Evolutionary conservation across 1,140 invertebrate species (phyloP), one percentile per base, ranked within the genome.

Genomic region (Mercenaria mercenaria): DNA sequence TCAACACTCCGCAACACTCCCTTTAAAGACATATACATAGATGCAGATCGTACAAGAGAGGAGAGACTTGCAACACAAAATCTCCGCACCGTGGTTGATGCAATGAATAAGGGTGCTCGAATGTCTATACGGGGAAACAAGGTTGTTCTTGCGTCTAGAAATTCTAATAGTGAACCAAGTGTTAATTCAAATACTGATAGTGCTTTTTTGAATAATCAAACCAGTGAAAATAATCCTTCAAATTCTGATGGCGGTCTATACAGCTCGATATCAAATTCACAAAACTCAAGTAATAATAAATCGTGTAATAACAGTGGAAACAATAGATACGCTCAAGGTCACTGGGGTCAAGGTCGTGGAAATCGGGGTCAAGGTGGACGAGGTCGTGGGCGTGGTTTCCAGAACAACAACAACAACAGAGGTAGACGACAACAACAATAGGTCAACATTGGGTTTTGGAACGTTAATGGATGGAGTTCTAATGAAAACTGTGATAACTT

Each of bases 401-500:
- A 50, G 39, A 50, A 50, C 39, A 50, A 50, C 39, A 79, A 47
- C 39, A 20, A 23, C 6, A 43, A 50, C 15, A 77, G 23, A 47
- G 23, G 74, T n/a, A n/a, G n/a, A n/a, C n/a, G n/a, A n/a, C n/a
- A n/a, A 13, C 41, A 34, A 1, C 23, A n/a, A 8, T 84, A 84
- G 61, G 20, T 84, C 1, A 47, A n/a, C 26, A n/a, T 34, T 11
- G 61, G 61, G 47, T 82, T 59, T 59, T 74, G 26, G 47, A 82
- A 82, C 34, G 76, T 82, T 1, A 41, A 37, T 15, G 61, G 50
- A 6, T 56, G 39, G 18, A 81, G 52, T 81, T n/a, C n/a, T 23
- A 69, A 59, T 32, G 23, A 26, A 61, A 23, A 81, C 64, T 72
- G 50, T 89, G 64, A 47, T 69, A 77, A 47, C 64, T 56, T 6